Percentiles rank a stretch among this genome's conserved stretches.
Conservation (phyloP, 92 coral and sea anemone genomes). For the Porites rus region DNA sequence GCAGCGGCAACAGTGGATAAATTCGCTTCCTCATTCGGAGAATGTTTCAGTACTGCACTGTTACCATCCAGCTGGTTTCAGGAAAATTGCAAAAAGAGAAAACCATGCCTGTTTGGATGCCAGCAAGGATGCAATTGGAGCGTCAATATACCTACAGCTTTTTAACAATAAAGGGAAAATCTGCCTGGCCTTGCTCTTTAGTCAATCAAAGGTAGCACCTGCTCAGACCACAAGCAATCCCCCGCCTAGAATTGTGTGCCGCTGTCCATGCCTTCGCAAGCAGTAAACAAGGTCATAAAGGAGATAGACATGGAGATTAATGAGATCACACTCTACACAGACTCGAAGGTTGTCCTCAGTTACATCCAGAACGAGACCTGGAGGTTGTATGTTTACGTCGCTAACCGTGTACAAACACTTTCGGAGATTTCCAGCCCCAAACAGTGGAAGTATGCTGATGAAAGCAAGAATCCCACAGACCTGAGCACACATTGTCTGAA, state of each 20-base stretch:
- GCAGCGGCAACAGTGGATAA: conserved; percentile 59
- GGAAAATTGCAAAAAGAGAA: conserved; percentile 34
- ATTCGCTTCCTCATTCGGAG: conserved; percentile 33
- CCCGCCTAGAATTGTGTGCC: conserved; percentile 60
- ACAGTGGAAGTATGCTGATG: conserved; percentile 58
- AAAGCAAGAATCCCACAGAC: conserved; percentile 31
- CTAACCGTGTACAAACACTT: conserved; percentile 57
- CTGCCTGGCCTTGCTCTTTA: conserved; percentile 35
- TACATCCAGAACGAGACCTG: conserved; percentile 64
- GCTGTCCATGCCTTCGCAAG: conserved; percentile 42
- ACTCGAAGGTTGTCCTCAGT: conserved; percentile 62
- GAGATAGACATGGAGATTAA: conserved; percentile 26
- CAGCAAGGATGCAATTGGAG: conserved; percentile 61
- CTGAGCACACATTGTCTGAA: conserved; percentile 34
- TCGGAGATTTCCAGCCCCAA: conserved; percentile 27
- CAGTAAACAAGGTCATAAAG: conserved; percentile 22
- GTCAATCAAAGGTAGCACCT: conserved; percentile 60
- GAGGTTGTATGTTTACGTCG: conserved; percentile 63
- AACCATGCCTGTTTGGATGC: conserved; percentile 68
- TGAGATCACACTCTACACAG: conserved; percentile 51
- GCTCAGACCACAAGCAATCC: conserved; percentile 58
- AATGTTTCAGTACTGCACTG: conserved; percentile 40
- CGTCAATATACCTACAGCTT: conserved; percentile 37
- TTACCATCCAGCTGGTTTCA: conserved; percentile 39
- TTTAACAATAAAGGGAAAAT: conserved; percentile 19